Conservation (phyloP, 1,140 invertebrate species). For the Drosophila persimilis region DNA sequence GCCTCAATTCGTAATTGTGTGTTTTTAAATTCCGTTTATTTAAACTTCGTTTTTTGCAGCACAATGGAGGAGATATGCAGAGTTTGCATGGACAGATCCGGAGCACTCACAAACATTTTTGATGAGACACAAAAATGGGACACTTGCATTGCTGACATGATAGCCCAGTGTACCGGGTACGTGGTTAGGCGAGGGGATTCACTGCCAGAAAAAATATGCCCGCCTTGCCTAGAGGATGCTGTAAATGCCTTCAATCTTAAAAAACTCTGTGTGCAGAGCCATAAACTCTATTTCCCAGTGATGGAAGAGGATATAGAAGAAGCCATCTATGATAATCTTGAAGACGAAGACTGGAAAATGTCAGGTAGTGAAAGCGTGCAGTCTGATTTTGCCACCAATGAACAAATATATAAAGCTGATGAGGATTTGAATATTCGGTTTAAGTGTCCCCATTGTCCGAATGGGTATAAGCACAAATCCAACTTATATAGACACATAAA, state of each 20-base stretch:
- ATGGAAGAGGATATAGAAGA: too few relatives aligned
- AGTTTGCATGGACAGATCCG: not conserved
- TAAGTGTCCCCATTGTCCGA: too few relatives aligned
- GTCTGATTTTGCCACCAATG: too few relatives aligned
- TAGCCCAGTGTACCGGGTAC: not conserved
- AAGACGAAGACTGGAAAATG: too few relatives aligned
- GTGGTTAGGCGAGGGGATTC: not conserved
- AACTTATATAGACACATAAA: too few relatives aligned
- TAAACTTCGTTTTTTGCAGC: not conserved
- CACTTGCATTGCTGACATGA: not conserved
- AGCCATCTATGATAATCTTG: too few relatives aligned
- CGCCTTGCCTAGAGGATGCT: not conserved
- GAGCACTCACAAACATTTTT: not conserved
- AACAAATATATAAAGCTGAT: too few relatives aligned
- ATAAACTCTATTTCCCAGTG: not conserved
- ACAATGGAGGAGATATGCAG: not conserved
- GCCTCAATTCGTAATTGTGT: too few relatives aligned
- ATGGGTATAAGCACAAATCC: too few relatives aligned
- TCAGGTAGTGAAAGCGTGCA: too few relatives aligned
- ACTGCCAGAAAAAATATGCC: not conserved
- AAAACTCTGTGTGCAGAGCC: not conserved
- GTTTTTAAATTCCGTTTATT: too few relatives aligned
- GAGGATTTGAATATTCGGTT: too few relatives aligned
- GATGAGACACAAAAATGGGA: not conserved
- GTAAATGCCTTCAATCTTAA: not conserved